Percentiles rank a stretch among this genome's conserved stretches.
These are phyloP conservation scores for Murina feae DNA, from an alignment of 2,113 vertebrate genomes.

Conservation along the genomic window DNA sequence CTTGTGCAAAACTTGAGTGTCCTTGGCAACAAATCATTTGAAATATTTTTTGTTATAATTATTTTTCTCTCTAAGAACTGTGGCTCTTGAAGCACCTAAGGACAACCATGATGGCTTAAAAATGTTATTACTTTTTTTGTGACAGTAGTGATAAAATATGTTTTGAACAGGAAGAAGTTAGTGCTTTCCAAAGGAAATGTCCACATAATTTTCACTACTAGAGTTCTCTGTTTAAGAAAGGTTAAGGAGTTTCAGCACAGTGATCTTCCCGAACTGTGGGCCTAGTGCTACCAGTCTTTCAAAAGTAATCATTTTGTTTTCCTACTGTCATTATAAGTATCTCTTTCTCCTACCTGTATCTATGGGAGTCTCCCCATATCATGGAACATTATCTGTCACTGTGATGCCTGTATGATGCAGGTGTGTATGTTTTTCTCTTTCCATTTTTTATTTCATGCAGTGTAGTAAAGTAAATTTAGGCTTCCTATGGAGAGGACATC, in stretches of 20 bases:
- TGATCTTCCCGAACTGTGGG: not conserved
- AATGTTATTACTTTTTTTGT: conserved; percentile 21
- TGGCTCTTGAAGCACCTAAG: not conserved
- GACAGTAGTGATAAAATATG: not conserved
- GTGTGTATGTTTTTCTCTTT: conserved; percentile 5
- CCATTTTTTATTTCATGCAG: conserved; percentile 12
- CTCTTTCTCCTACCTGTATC: not conserved
- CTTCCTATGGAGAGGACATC: not conserved
- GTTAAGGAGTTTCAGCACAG: not conserved
- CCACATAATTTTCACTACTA: not conserved
- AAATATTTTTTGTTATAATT: conserved; percentile 43
- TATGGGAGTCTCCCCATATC: not conserved
- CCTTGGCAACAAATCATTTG: not conserved
- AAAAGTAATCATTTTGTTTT: conserved; percentile 19
- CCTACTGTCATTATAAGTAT: not conserved
- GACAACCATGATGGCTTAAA: not conserved
- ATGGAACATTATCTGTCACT: conserved; percentile 16
- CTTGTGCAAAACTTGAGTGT: not conserved
- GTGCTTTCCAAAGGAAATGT: not conserved
- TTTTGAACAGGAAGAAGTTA: not conserved
- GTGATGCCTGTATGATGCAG: conserved; percentile 27
- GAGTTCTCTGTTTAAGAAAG: not conserved
- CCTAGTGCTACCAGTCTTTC: not conserved
- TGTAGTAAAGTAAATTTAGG: conserved; percentile 34
- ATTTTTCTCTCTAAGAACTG: not conserved